These are phyloP conservation scores for Phalloptychus januarius DNA, from an alignment of 2,797 vertebrate species.

Conservation along the genomic window DNA sequence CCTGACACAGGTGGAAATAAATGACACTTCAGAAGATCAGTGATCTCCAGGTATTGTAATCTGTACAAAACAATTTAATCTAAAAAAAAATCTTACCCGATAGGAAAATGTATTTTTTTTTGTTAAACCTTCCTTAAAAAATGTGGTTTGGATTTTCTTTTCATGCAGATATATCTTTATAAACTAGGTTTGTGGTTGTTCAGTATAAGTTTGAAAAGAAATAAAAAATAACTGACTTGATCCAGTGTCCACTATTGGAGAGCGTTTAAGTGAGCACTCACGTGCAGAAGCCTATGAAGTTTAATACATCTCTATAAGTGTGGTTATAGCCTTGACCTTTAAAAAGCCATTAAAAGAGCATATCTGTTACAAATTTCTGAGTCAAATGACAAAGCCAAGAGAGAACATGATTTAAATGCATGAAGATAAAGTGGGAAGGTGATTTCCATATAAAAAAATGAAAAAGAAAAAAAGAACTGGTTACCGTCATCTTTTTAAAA, in stretches of 20 bases:
- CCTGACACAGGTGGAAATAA: slow-evolving; percentile 40
- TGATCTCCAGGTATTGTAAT: not conserved
- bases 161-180: slow-evolving; percentile 30
- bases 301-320: slow-evolving; percentile 41
- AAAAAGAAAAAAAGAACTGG: not conserved
- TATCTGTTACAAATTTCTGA: slow-evolving; percentile 51
- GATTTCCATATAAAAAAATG: not conserved
- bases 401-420: slow-evolving; percentile 18
- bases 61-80: not conserved
- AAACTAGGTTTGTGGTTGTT: slow-evolving; percentile 19
- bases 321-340: slow-evolving; percentile 42
- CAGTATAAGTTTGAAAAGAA: slow-evolving; percentile 14
- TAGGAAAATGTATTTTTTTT: not conserved
- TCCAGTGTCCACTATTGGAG: slow-evolving; percentile 14
- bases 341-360: slow-evolving; percentile 29
- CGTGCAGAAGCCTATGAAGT: slow-evolving; percentile 49
- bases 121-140: slow-evolving; percentile 3
- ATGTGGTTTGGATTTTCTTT: slow-evolving; percentile 9
- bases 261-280: slow-evolving; percentile 36
- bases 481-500: not conserved
- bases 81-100: not conserved
- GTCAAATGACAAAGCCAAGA: slow-evolving; percentile 33
- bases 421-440: slow-evolving; percentile 17
- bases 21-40: slow-evolving; percentile 12
- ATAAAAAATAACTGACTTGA: slow-evolving; percentile 26